Conservation (phyloP, 2,797 vertebrate genomes). For the Morus bassanus region DNA sequence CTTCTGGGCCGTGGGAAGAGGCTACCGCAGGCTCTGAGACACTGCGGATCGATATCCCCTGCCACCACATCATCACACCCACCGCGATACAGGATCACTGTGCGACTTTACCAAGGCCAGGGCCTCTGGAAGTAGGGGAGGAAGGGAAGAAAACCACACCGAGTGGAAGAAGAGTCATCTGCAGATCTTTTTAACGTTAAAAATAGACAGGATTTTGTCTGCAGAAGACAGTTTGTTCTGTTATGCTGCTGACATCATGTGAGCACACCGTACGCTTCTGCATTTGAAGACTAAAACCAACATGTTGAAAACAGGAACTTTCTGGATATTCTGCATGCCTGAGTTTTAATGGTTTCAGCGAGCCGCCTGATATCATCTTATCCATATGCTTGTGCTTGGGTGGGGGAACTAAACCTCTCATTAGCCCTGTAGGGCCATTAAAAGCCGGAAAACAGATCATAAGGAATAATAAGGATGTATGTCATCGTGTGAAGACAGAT, state of each 20-base stretch:
- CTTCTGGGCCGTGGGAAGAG: neutral
- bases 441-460: neutral
- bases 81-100: accelerated
- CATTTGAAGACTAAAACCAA: neutral
- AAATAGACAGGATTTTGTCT: constrained; percentile 23
- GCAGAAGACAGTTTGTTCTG: constrained; percentile 30
- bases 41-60: neutral
- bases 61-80: neutral
- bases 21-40: neutral
- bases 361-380: neutral
- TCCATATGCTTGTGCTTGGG: neutral
- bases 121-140: neutral
- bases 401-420: neutral
- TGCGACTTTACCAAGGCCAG: neutral
- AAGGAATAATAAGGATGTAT: neutral
- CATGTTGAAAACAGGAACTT: constrained; percentile 19
- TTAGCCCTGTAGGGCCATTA: constrained; percentile 19
- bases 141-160: neutral
- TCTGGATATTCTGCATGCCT: neutral
- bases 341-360: neutral
- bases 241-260: constrained; percentile 7
- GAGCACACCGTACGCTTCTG: neutral
- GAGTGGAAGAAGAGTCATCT: neutral
- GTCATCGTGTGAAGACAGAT: neutral
- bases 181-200: constrained; percentile 20